A percentile compares a stretch with the other conserved stretches of the same genome.
Evolutionary conservation across 2,113 vertebrate species (phyloP).

Genomic region (Sylvia atricapilla): DNA sequence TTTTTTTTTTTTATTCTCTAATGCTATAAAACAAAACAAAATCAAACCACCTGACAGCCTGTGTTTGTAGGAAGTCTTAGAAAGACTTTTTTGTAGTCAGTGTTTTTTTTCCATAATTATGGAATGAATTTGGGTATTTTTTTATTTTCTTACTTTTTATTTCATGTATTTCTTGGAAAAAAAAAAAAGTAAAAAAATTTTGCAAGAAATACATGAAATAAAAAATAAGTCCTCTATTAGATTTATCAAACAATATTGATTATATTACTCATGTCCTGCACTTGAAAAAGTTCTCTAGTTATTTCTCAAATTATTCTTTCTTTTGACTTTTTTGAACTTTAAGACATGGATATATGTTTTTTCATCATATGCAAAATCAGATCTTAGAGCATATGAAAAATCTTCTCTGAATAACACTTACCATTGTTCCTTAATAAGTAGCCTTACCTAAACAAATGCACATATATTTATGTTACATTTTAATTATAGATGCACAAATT

Average conservation of each 20-base stretch:
- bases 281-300: background rate
- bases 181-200: too few species aligned
- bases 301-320: background rate
- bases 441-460: background rate
- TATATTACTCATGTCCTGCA: background rate
- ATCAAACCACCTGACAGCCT: background rate
- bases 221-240: background rate
- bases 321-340: background rate
- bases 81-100: background rate
- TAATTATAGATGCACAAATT: background rate
- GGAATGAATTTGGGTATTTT: background rate
- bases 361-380: background rate
- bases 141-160: too few species aligned
- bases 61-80: background rate
- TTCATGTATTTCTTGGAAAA: too few species aligned
- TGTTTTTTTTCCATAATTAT: background rate
- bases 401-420: background rate
- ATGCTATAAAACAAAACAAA: fast-evolving
- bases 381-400: background rate
- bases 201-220: background rate
- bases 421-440: background rate
- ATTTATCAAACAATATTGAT: background rate
- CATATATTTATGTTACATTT: background rate
- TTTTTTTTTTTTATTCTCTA: background rate
- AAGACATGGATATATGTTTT: background rate